Evolutionary conservation across 2,797 vertebrate species (phyloP), one percentile per base, ranked within the genome.

Genomic region (Brachyalestes nurse): DNA sequence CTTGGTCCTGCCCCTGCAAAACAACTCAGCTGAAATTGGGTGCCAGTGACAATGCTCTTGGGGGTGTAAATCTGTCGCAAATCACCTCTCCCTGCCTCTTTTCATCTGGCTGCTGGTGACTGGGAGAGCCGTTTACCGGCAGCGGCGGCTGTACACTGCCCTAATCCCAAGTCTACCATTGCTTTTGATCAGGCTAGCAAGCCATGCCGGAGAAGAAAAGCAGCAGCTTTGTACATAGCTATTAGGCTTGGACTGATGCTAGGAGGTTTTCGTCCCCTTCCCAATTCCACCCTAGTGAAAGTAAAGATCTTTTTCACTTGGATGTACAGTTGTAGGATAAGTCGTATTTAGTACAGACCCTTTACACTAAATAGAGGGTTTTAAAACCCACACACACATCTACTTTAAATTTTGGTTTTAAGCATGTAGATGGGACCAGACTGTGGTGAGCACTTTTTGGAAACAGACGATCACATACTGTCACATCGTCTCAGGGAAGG

Each of bases 61-160:
- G 86, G 74, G 88, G 80, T 86, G 75, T 60, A 82, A 89, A 87
- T 91, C 75, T 88, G 82, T 85, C 83, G 78, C 74, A 88, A 89
- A 87, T 85, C 79, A 85, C 87, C 84, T 89, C 58, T 79, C 62
- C 4, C 47, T 83, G 77, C 85, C 79, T 73, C 0, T 81, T 90
- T 91, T 90, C 84, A 88, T 91, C 84, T 57, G 6, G 12, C 2
- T 16, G 53, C 57, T 14, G 60, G 72, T 45, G 64, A 45, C 62
- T 38, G 19, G 40, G 40, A 60, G 61, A 53, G 2, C 65, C 49
- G 3, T 67, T 34, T 64, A 60, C 61, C 38, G 47, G 23, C 21
- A 28, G 45, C 19, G 23, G 42, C 45, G 25, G 45, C 67, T 71
- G 17, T 51, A 51, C 67, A 64, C 61, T 16, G 25, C 34, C 62